Evolutionary conservation across 2,797 vertebrate species (phyloP).

Genomic region (Hydrolagus colliei): DNA sequence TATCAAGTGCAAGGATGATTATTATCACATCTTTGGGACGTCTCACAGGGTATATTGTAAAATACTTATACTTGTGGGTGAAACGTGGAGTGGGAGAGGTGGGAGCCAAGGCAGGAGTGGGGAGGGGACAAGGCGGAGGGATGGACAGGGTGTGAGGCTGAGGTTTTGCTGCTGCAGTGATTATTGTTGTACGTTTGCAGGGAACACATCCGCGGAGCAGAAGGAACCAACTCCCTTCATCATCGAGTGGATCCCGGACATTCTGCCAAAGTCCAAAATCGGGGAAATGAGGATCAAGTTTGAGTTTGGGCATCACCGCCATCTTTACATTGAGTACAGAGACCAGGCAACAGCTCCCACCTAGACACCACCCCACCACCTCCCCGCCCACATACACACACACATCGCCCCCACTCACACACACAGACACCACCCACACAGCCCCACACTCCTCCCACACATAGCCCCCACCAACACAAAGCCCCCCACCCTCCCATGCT

Average conservation of each 20-base stretch:
- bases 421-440: too few species aligned
- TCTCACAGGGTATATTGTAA: not conserved
- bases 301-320: slow-evolving; percentile 77
- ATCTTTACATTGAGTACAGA: slow-evolving; percentile 56
- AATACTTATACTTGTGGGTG: not conserved
- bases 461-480: too few species aligned
- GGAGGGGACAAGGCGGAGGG: too few species aligned
- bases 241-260: slow-evolving; percentile 83
- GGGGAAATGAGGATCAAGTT: slow-evolving; percentile 79
- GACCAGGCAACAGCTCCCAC: slow-evolving; percentile 41
- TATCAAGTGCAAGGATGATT: too few species aligned
- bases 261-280: slow-evolving; percentile 72
- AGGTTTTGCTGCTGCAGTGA: not conserved
- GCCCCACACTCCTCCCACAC: too few species aligned
- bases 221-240: slow-evolving; percentile 74
- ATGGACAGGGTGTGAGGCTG: not conserved
- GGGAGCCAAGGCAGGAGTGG: too few species aligned
- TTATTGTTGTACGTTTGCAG: slow-evolving; percentile 44
- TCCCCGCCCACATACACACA: too few species aligned
- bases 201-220: slow-evolving; percentile 62
- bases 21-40: too few species aligned
- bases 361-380: slow-evolving; percentile 42
- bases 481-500: too few species aligned
- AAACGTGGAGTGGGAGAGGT: not conserved
- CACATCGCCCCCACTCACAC: too few species aligned